These are phyloP conservation scores for Pangasius larnaudii DNA, from an alignment of 2,797 vertebrate species.

Conservation along the genomic window DNA sequence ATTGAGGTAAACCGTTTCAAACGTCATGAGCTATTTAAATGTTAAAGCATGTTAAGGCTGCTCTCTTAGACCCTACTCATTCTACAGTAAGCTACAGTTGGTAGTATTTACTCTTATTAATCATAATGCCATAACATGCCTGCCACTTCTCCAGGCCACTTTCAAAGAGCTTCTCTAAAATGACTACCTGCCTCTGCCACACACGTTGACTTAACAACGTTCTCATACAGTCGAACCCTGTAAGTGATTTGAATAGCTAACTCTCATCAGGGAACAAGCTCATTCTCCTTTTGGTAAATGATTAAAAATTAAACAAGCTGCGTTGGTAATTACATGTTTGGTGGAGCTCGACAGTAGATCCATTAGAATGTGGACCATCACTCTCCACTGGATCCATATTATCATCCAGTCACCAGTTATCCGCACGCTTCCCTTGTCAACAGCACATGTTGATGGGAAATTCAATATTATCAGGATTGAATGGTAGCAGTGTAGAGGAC, in stretches of 20 bases:
- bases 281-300: conserved; percentile 72
- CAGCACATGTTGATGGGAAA: conserved; percentile 54
- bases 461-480: conserved; percentile 45
- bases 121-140: conserved; percentile 4
- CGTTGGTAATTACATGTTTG: conserved; percentile 68
- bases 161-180: conserved; percentile 14
- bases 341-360: conserved; percentile 61
- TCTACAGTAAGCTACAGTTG: neutral
- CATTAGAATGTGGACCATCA: conserved; percentile 60
- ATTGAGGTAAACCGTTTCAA: conserved; percentile 32
- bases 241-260: conserved; percentile 64
- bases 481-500: conserved; percentile 39
- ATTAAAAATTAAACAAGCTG: conserved; percentile 62
- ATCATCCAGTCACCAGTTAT: conserved; percentile 21
- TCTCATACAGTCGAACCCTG: conserved; percentile 31
- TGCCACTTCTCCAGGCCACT: neutral
- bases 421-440: conserved; percentile 19
- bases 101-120: conserved; percentile 5
- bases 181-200: conserved; percentile 47
- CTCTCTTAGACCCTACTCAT: neutral
- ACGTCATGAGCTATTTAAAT: neutral
- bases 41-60: neutral
- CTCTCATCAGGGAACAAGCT: conserved; percentile 62
- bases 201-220: conserved; percentile 6
- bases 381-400: conserved; percentile 24